Conservation (phyloP, 1,140 invertebrate genomes). For the Steinernema khuongi region DNA sequence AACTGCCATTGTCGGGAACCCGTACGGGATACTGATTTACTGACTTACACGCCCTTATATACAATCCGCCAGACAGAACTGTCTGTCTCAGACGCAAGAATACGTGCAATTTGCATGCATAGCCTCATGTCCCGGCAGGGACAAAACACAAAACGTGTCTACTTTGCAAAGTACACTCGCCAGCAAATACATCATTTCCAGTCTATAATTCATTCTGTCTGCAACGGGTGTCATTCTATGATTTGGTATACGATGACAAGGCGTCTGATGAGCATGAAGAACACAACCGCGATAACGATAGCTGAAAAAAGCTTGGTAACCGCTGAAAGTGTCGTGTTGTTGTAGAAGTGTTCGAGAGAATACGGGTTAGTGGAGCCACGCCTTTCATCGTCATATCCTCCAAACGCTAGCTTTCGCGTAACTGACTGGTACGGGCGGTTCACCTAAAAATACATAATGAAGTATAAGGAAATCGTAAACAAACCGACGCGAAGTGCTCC, state of each 20-base stretch:
- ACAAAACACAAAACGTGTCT: no score
- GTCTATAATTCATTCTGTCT: neutral
- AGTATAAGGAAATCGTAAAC: neutral
- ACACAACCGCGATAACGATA: neutral
- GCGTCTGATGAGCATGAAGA: neutral
- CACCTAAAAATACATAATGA: neutral
- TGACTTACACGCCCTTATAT: neutral
- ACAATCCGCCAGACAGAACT: neutral
- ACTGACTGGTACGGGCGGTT: neutral
- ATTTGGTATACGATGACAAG: neutral
- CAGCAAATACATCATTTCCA: no score
- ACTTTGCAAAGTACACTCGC: no score
- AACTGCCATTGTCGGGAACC: neutral
- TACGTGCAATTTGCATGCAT: no score
- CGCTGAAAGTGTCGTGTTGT: neutral
- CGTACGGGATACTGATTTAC: neutral
- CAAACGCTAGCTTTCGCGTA: neutral
- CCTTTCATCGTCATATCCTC: neutral
- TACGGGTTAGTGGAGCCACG: neutral
- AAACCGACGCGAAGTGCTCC: neutral
- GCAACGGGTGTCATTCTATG: neutral
- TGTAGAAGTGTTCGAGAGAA: neutral
- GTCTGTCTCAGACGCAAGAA: neutral
- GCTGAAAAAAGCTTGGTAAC: neutral
- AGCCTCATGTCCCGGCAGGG: no score